Evolutionary conservation across 2,113 vertebrate species (phyloP).

Genomic region (Tragelaphus scriptus): DNA sequence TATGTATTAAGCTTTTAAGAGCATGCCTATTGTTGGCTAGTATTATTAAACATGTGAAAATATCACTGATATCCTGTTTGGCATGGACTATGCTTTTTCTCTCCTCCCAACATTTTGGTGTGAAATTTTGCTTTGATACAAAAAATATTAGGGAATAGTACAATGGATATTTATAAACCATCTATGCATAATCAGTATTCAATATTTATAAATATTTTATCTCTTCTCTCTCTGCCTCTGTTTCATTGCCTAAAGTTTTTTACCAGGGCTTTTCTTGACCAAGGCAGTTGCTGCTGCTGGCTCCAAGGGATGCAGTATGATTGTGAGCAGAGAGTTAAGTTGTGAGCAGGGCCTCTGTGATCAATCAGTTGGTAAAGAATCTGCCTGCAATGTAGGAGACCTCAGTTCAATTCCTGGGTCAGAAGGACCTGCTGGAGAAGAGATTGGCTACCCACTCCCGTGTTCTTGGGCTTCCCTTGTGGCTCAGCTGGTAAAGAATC

Average conservation of each 20-base stretch:
- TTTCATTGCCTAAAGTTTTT: not conserved
- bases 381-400: not conserved
- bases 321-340: not conserved
- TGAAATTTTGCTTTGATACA: not conserved
- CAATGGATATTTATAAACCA: not conserved
- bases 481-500: not conserved
- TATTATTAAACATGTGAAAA: not conserved
- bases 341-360: not conserved
- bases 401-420: not conserved
- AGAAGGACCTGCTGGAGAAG: not conserved
- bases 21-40: not conserved
- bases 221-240: not conserved
- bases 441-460: rapidly evolving
- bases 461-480: not conserved
- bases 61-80: not conserved
- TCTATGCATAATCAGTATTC: not conserved
- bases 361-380: not conserved
- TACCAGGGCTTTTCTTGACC: not conserved
- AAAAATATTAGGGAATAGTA: not conserved
- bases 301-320: rapidly evolving
- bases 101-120: not conserved
- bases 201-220: not conserved
- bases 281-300: not conserved
- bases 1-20: not conserved
- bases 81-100: not conserved